Conservation (phyloP, 2,888 invertebrate genomes). For the Habrosyne pyritoides region DNA sequence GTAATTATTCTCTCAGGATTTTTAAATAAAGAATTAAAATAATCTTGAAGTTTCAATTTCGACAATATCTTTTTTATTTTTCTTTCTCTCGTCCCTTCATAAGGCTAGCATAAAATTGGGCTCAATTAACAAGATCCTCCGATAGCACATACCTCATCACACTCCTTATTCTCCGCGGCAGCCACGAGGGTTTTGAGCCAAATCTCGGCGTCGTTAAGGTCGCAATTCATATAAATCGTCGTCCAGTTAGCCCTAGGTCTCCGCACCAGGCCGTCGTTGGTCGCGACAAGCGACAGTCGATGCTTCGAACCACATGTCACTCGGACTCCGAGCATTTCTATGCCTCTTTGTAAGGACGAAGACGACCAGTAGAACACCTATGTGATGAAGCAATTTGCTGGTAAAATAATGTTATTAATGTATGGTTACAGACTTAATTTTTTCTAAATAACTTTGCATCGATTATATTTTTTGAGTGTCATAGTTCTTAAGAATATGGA, state of each 20-base stretch:
- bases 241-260: slow-evolving; percentile 95
- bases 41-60: too few species aligned
- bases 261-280: slow-evolving; percentile 92
- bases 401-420: too few species aligned
- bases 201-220: slow-evolving; percentile 95
- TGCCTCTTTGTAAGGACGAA: slow-evolving; percentile 96
- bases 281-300: slow-evolving; percentile 87
- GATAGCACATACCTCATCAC: slow-evolving; percentile 49
- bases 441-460: too few species aligned
- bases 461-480: too few species aligned
- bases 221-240: slow-evolving; percentile 96
- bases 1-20: too few species aligned
- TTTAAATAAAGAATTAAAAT: too few species aligned
- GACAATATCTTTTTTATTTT: too few species aligned
- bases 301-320: slow-evolving; percentile 93
- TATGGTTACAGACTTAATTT: too few species aligned
- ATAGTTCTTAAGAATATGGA: too few species aligned
- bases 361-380: slow-evolving; percentile 98
- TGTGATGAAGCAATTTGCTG: background rate
- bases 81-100: too few species aligned
- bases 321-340: slow-evolving; percentile 92
- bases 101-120: too few species aligned
- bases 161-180: slow-evolving; percentile 46
- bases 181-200: slow-evolving; percentile 92
- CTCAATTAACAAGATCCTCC: too few species aligned